phyloP scores from a whole-genome alignment of 1,140 invertebrate genomes.

The Drosophila bocki region DNA sequence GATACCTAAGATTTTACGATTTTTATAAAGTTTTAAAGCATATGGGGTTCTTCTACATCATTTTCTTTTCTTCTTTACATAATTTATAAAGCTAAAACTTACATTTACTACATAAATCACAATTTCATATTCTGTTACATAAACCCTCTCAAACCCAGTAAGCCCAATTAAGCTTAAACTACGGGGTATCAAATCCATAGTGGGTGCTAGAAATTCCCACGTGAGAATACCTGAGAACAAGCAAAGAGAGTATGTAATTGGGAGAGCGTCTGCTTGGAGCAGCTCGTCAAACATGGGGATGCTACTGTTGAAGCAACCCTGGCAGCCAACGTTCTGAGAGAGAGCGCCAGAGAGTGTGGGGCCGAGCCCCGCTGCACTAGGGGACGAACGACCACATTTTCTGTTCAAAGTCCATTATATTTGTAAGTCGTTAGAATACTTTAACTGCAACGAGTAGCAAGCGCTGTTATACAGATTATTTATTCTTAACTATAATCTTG shows the following conservation, averaged over 20 bases:
- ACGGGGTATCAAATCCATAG: conserved; percentile 2
- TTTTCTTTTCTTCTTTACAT: too few species aligned
- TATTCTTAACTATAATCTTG: too few species aligned
- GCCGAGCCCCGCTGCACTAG: conserved; percentile 4
- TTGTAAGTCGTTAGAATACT: too few species aligned
- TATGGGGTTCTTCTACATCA: too few species aligned
- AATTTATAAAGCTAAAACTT: background rate
- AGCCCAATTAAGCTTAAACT: background rate
- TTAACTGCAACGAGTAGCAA: too few species aligned
- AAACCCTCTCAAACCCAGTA: background rate
- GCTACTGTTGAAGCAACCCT: conserved; percentile 40
- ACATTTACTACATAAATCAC: background rate
- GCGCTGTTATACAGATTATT: too few species aligned
- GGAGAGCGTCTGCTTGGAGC: conserved; percentile 24
- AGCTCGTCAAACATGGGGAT: conserved; percentile 19
- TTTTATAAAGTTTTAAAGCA: too few species aligned
- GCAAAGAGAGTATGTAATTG: conserved; percentile 12
- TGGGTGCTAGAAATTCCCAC: conserved; percentile 52
- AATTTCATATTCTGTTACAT: background rate
- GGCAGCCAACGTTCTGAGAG: conserved; percentile 28
- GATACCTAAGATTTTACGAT: too few species aligned
- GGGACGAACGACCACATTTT: background rate
- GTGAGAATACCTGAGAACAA: conserved; percentile 35
- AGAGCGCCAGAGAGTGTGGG: conserved; percentile 3
- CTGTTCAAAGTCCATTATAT: too few species aligned